Evolutionary conservation across 1,140 invertebrate genomes (phyloP), one percentile per base, ranked within the genome.

Genomic region (Leptinotarsa defecta): DNA sequence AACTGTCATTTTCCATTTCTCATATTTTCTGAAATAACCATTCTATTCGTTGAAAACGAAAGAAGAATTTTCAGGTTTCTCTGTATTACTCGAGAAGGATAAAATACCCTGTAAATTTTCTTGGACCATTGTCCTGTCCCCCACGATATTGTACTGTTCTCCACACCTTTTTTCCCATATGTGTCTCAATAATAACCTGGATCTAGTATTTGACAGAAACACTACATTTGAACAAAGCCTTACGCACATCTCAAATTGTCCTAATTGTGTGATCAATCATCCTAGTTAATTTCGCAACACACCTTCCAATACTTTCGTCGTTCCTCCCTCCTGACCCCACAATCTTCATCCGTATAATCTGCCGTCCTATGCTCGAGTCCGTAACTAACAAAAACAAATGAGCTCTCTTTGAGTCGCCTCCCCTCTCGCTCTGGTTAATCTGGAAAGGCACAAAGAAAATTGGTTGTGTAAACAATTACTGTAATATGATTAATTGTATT

Each of bases 341-440:
- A 22, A 24, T 65, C 64, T 24, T 48, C 34, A 49, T 17, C 68
- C 48, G 68, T 70, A 49, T 70, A 77, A 77, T 77, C 68, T 77
- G 76, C 68, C 65, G 20, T 74, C 43, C 69, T 22, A 65, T 73
- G 34, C 61, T 68, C 49, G 73, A 77, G 65, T 74, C 75, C 79
- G 77, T 79, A 77, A 74, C 79, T 80, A 80, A 80, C 78, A 80
- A 79, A 80, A 79, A 80, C 79, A 77, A 77, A 80, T 80, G 79
- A 80, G 71, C 75, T 67, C 73, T 75, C 74, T 76, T 76, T 73
- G 73, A 75, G 74, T 72, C 43, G 63, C 76, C 74, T 77, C 64
- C 48, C 61, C 57, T 71, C 52, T 74, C 65, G 74, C 73, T 73
- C 65, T 70, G 67, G 76, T 65, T 77, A 77, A 79, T 65, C 68